Conservation (phyloP, 1,140 invertebrate species). For the Latrodectus geometricus region DNA sequence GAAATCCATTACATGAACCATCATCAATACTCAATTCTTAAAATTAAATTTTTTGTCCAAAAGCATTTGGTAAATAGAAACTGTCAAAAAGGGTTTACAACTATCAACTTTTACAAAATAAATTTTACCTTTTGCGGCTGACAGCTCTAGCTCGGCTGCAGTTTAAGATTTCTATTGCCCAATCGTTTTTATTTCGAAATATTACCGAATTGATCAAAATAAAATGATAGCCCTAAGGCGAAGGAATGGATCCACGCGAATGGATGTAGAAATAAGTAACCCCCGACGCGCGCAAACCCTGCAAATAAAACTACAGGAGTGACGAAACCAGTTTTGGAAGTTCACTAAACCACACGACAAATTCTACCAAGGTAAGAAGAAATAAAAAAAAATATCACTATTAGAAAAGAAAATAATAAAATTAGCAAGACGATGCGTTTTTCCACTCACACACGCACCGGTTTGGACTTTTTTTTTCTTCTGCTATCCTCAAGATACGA, state of each 20-base stretch:
- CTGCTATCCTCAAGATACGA: background rate
- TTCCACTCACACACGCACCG: slow-evolving; percentile 27
- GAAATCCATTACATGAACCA: too few relatives aligned
- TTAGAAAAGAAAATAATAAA: background rate
- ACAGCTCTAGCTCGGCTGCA: too few relatives aligned
- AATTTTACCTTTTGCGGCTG: too few relatives aligned
- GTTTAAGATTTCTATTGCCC: too few relatives aligned
- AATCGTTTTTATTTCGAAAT: too few relatives aligned
- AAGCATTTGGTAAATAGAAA: too few relatives aligned
- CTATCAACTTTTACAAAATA: too few relatives aligned
- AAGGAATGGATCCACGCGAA: background rate
- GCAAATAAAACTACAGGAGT: background rate
- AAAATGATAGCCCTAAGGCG: background rate
- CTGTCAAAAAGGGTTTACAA: too few relatives aligned
- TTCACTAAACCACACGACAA: slow-evolving; percentile 47
- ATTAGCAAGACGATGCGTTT: background rate
- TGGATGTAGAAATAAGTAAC: background rate
- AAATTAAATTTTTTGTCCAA: too few relatives aligned
- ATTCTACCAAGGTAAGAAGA: background rate
- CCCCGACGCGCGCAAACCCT: too few relatives aligned
- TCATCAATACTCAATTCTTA: too few relatives aligned
- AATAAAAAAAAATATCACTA: background rate
- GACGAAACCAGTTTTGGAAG: slow-evolving; percentile 28
- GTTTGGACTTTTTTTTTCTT: slow-evolving; percentile 3
- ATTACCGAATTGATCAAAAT: too few relatives aligned